Evolutionary conservation across 2,113 vertebrate species (phyloP).

Genomic region (Panthera leo): DNA sequence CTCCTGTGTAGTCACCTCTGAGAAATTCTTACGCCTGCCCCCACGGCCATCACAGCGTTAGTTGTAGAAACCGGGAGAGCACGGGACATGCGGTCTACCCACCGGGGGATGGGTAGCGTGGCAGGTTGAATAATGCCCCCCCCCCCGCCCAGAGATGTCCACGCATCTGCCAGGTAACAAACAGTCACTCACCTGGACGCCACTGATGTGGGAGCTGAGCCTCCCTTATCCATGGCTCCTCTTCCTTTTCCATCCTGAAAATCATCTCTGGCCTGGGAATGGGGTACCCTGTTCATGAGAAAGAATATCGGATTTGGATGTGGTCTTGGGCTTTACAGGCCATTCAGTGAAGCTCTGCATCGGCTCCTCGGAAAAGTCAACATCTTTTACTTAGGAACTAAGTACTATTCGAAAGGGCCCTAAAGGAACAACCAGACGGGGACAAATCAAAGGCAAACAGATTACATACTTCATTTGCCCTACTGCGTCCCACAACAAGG

Average conservation of each 20-base stretch:
- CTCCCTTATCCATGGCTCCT: neutral
- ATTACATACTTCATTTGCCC: neutral
- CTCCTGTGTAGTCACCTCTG: neutral
- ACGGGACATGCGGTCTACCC: neutral
- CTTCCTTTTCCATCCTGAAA: neutral
- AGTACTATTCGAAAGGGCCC: neutral
- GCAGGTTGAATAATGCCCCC: neutral
- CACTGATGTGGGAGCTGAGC: neutral
- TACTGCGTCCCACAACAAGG: neutral
- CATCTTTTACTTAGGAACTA: neutral
- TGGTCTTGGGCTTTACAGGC: neutral
- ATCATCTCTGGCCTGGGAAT: constrained; percentile 9
- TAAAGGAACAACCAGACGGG: neutral
- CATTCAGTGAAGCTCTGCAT: neutral
- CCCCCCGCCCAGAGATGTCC: neutral
- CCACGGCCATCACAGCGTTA: neutral
- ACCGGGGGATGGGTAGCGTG: neutral
- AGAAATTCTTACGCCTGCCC: neutral
- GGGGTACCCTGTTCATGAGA: constrained; percentile 16
- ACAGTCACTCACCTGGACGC: neutral
- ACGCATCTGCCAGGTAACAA: fast-evolving
- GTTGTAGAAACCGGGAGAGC: neutral
- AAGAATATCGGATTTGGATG: neutral
- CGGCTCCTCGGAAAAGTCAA: neutral
- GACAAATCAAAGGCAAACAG: neutral